Conservation (phyloP, 2,797 vertebrate genomes). For the Heteromormyrus szaboi region DNA sequence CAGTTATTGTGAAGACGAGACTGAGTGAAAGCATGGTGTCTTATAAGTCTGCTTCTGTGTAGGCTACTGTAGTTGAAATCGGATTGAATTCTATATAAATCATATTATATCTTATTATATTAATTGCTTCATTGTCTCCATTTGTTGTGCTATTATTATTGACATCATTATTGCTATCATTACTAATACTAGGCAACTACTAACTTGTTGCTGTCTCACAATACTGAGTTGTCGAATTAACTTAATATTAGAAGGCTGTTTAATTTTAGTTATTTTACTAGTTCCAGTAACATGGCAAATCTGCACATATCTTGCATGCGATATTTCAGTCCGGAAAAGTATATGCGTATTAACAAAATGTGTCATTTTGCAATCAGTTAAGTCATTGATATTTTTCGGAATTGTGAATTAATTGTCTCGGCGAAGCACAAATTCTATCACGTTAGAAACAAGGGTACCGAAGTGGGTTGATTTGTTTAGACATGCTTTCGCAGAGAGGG, state of each 20-base stretch:
- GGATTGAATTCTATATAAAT: not conserved
- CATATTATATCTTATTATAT: not conserved
- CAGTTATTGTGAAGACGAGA: not conserved
- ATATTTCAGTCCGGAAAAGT: not conserved
- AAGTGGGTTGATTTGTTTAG: not conserved
- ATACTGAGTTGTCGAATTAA: not conserved
- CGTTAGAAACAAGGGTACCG: not conserved
- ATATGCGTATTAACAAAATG: not conserved
- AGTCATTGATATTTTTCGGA: not conserved
- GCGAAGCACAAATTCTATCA: not conserved
- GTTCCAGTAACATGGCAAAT: not conserved
- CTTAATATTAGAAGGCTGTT: not conserved
- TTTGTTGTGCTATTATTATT: not conserved
- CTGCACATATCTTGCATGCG: not conserved
- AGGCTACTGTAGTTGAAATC: not conserved
- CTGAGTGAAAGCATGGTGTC: not conserved
- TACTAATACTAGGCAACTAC: not conserved
- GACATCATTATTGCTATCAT: not conserved
- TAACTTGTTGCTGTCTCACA: not conserved
- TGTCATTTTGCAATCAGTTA: not conserved
- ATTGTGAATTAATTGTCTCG: not conserved
- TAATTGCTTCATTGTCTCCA: not conserved
- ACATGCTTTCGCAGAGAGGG: slow-evolving; percentile 54
- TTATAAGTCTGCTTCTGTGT: not conserved
- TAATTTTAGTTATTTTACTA: not conserved